Percentiles rank a stretch among this genome's conserved stretches.
These are phyloP conservation scores for Hippocampus guttulatus DNA, from an alignment of 2,113 vertebrate genomes.

Conservation along the genomic window DNA sequence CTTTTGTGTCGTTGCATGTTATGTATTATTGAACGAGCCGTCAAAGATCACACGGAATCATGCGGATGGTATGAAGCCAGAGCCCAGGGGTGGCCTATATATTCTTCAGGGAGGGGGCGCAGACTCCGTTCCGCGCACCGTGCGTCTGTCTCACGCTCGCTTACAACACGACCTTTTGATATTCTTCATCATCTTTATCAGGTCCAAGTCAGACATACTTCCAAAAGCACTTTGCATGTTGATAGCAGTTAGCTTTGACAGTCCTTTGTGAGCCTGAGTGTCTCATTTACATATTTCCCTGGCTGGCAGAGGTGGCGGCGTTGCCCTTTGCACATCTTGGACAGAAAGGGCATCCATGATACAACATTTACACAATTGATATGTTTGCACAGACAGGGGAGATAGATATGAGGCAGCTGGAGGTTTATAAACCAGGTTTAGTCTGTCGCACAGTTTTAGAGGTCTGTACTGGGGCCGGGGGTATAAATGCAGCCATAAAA, in stretches of 20 bases:
- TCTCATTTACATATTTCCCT: conserved; percentile 49
- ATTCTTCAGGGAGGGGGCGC: neutral
- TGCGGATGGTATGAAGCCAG: neutral
- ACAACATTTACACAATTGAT: conserved; percentile 71
- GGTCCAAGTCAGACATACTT: neutral
- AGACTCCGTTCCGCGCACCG: neutral
- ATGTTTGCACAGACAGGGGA: conserved; percentile 65
- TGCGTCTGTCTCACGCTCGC: neutral
- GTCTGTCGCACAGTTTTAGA: conserved; percentile 41
- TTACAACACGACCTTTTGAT: conserved; percentile 12
- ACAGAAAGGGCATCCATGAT: conserved; percentile 62
- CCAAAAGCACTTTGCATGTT: conserved; percentile 17
- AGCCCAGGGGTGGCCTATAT: neutral
- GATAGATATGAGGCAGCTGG: conserved; percentile 49
- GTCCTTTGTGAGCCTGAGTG: neutral
- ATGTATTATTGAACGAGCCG: conserved; percentile 8
- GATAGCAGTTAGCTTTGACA: neutral
- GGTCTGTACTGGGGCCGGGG: conserved; percentile 23
- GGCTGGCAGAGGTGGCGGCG: conserved; percentile 26
- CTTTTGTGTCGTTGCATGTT: neutral
- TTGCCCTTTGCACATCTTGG: conserved; percentile 67
- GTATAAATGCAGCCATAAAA: conserved; percentile 38
- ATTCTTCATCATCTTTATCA: conserved; percentile 14
- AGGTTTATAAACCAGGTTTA: conserved; percentile 61
- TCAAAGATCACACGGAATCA: conserved; percentile 11